Evolutionary conservation across 2,797 vertebrate genomes (phyloP).

Genomic region (Petrocephalus sullivani): DNA sequence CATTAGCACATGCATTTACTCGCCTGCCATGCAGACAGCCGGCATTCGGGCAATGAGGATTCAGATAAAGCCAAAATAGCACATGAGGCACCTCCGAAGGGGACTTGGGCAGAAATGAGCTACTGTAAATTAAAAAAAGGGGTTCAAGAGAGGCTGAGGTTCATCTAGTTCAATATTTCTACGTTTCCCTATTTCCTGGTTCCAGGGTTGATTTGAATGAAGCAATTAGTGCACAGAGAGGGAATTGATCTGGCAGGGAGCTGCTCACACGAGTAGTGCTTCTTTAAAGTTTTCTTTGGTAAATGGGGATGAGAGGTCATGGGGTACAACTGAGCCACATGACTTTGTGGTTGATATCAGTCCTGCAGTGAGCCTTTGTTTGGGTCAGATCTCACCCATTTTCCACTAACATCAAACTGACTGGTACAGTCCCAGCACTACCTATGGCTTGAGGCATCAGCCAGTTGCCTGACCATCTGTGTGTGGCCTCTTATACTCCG

Average conservation of each 20-base stretch:
- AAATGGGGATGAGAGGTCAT: background rate
- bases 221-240: background rate
- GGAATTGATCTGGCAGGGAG: background rate
- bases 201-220: background rate
- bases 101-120: background rate
- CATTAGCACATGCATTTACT: conserved; percentile 16
- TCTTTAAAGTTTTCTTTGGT: background rate
- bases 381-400: background rate
- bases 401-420: background rate
- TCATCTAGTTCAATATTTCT: background rate
- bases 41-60: background rate
- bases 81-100: background rate
- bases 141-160: background rate
- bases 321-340: background rate
- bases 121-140: background rate
- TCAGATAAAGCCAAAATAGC: background rate
- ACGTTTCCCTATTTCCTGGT: background rate
- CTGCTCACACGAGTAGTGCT: background rate
- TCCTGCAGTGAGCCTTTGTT: background rate
- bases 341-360: background rate
- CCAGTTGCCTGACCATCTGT: background rate
- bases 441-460: background rate
- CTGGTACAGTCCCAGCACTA: background rate
- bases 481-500: background rate
- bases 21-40: background rate